These are phyloP conservation scores for Brachynemurus nebulosus DNA, from an alignment of 2,888 invertebrate genomes.

Conservation along the genomic window DNA sequence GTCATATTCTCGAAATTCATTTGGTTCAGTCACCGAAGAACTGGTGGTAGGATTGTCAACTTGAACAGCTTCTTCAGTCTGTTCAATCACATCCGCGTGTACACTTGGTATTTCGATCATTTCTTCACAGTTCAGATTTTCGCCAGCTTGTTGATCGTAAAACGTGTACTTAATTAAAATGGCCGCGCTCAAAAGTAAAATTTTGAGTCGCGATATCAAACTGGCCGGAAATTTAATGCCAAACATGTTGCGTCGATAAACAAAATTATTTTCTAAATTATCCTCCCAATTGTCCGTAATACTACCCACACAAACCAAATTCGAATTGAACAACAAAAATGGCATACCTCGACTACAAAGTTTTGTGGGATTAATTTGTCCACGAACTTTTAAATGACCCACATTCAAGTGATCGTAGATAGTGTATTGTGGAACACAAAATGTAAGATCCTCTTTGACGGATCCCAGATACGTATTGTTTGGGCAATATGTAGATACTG, in stretches of 20 bases:
- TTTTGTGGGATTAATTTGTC: too few species aligned
- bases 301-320: neutral
- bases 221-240: neutral
- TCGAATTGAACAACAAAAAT: neutral
- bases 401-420: neutral
- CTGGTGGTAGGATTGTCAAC: too few species aligned
- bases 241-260: neutral
- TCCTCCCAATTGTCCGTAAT: neutral
- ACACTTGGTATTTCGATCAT: too few species aligned
- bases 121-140: too few species aligned
- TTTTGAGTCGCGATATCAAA: neutral
- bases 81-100: too few species aligned
- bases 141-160: too few species aligned
- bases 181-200: neutral
- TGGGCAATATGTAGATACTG: neutral
- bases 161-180: neutral
- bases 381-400: neutral
- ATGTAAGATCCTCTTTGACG: neutral
- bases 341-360: too few species aligned
- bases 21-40: too few species aligned
- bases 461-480: neutral
- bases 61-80: too few species aligned
- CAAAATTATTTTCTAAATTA: neutral
- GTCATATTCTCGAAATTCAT: too few species aligned
- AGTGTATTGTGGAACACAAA: neutral